Conservation (phyloP, 2,797 vertebrate genomes). For the Momotus momota region DNA sequence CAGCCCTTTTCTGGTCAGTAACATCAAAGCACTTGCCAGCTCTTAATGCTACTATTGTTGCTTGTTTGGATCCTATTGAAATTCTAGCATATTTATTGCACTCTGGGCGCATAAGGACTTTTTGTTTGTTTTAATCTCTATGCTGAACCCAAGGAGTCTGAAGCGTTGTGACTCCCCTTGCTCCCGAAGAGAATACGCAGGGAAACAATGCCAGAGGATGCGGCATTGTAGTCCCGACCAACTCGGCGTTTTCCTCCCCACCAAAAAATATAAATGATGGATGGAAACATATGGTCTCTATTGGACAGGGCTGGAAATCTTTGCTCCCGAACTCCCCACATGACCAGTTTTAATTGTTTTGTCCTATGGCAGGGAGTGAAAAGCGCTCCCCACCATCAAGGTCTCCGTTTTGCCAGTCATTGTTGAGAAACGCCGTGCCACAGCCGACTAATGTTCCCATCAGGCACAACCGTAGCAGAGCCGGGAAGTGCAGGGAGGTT, state of each 20-base stretch:
- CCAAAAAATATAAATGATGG: conserved; percentile 15
- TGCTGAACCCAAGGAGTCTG: neutral
- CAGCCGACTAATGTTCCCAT: neutral
- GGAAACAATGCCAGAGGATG: conserved; percentile 37
- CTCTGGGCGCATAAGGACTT: conserved; percentile 45
- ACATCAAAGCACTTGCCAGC: conserved; percentile 76
- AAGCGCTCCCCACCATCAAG: neutral
- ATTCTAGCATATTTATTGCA: conserved; percentile 75
- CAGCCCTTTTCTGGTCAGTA: conserved; percentile 68
- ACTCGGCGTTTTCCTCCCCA: neutral
- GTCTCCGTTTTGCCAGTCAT: conserved; percentile 35
- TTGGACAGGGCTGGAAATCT: conserved; percentile 28
- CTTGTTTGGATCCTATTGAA: conserved; percentile 72
- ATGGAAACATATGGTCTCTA: conserved; percentile 53
- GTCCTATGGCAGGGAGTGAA: neutral
- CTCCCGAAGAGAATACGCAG: neutral
- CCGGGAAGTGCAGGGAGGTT: neutral
- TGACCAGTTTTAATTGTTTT: neutral
- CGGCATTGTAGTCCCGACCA: conserved; percentile 14
- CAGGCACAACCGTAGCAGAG: neutral
- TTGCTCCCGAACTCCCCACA: conserved; percentile 1
- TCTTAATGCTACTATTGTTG: conserved; percentile 71
- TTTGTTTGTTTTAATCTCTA: conserved; percentile 67
- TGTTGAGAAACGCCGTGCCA: neutral
- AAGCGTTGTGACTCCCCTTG: neutral